Conservation (phyloP, 2,113 vertebrate species). For the Pelecanus crispus region DNA sequence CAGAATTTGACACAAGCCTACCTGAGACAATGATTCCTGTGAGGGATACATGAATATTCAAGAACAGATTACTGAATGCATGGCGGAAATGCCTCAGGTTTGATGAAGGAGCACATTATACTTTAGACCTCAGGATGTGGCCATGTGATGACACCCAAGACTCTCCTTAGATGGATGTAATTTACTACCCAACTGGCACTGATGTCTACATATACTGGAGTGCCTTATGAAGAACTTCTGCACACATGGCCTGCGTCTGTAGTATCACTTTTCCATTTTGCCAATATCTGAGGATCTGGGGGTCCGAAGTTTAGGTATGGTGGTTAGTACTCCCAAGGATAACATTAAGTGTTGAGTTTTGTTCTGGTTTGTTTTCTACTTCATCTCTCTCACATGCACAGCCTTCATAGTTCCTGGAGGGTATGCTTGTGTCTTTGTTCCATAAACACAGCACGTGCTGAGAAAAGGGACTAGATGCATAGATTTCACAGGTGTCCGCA, state of each 20-base stretch:
- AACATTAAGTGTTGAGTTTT: background rate
- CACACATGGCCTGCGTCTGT: background rate
- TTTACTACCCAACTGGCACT: background rate
- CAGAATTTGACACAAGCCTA: background rate
- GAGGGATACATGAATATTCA: background rate
- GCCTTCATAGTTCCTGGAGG: background rate
- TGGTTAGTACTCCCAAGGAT: background rate
- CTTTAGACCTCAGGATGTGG: background rate
- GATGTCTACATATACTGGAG: fast-evolving
- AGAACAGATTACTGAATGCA: background rate
- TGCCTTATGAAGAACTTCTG: background rate
- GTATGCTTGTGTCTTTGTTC: background rate
- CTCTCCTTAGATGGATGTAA: background rate
- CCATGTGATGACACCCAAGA: background rate
- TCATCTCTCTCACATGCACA: fast-evolving
- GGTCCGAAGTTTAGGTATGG: background rate
- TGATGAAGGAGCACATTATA: background rate
- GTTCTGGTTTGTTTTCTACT: background rate
- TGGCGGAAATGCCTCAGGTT: fast-evolving
- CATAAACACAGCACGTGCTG: background rate
- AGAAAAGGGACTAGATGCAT: background rate
- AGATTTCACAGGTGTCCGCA: background rate
- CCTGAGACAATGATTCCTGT: background rate
- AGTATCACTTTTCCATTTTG: background rate
- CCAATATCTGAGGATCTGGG: background rate